A percentile compares a stretch with the other conserved stretches of the same genome.
phyloP scores from a whole-genome alignment of 2,113 vertebrate species.

The Benitochromis conjunctus region DNA sequence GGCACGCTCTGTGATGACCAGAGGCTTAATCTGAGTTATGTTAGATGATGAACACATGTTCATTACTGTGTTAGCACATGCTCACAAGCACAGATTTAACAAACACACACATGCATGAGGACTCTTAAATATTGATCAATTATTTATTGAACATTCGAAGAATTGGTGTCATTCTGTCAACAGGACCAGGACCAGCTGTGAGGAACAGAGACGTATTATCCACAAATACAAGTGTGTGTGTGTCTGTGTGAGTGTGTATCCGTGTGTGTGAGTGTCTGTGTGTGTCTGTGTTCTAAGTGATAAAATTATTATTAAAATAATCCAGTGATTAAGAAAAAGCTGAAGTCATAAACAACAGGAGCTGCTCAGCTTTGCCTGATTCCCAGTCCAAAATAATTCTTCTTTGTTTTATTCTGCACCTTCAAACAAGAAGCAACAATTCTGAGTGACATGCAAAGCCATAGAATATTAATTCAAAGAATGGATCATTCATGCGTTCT shows the following conservation, averaged over 20 bases:
- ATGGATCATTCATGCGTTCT: neutral
- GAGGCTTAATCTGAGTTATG: neutral
- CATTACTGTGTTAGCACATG: neutral
- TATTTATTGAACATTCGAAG: neutral
- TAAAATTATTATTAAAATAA: neutral
- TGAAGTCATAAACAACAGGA: neutral
- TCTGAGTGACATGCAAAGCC: neutral
- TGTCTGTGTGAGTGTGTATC: neutral
- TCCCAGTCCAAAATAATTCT: neutral
- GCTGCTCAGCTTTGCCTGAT: neutral
- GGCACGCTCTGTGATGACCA: neutral
- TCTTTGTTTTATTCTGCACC: neutral
- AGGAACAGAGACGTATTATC: too few species aligned
- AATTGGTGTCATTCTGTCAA: neutral
- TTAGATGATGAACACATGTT: neutral
- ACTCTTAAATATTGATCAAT: neutral
- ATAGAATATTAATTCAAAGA: neutral
- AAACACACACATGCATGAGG: neutral
- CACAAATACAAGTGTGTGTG: too few species aligned
- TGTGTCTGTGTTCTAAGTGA: neutral
- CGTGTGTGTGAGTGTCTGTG: too few species aligned
- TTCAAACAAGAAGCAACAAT: neutral
- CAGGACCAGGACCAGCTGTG: neutral
- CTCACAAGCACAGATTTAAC: neutral
- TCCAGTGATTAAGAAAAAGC: neutral